These are phyloP conservation scores for Sinocyclocheilus anshuiensis DNA, from an alignment of 2,113 vertebrate species.

Conservation along the genomic window DNA sequence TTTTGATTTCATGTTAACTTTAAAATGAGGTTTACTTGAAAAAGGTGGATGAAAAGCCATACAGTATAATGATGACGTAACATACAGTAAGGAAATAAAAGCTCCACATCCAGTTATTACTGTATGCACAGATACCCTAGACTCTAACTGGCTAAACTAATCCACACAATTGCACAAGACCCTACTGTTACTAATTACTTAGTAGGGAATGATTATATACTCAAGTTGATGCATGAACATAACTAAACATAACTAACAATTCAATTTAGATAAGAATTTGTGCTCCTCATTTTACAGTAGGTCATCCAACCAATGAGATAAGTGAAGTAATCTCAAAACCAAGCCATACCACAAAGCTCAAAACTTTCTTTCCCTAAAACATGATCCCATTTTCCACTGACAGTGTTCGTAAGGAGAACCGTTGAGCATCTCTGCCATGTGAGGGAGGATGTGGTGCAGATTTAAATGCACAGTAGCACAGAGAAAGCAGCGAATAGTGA, in stretches of 20 bases:
- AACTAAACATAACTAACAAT: not conserved
- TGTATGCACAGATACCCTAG: too few species aligned
- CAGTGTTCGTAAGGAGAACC: not conserved
- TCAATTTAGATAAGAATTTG: not conserved
- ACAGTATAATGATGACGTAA: too few species aligned
- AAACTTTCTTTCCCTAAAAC: not conserved
- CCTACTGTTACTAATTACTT: not conserved
- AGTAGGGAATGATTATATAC: not conserved
- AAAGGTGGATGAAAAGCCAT: too few species aligned
- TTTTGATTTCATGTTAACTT: too few species aligned
- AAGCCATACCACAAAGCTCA: not conserved
- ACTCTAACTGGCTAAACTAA: too few species aligned
- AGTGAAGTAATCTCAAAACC: not conserved
- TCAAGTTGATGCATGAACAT: not conserved
- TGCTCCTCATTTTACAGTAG: not conserved
- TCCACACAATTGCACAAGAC: too few species aligned
- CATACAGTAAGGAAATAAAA: too few species aligned
- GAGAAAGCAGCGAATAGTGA: not conserved
- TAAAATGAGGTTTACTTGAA: too few species aligned
- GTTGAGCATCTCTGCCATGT: slow-evolving; percentile 17
- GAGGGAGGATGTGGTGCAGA: slow-evolving; percentile 50
- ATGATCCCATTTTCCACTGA: slow-evolving; percentile 30
- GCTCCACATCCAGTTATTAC: too few species aligned
- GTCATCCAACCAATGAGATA: not conserved
- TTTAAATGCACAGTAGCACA: slow-evolving; percentile 47